These are phyloP conservation scores for Leptinotarsa lineolata DNA, from an alignment of 1,140 invertebrate genomes.

Conservation along the genomic window DNA sequence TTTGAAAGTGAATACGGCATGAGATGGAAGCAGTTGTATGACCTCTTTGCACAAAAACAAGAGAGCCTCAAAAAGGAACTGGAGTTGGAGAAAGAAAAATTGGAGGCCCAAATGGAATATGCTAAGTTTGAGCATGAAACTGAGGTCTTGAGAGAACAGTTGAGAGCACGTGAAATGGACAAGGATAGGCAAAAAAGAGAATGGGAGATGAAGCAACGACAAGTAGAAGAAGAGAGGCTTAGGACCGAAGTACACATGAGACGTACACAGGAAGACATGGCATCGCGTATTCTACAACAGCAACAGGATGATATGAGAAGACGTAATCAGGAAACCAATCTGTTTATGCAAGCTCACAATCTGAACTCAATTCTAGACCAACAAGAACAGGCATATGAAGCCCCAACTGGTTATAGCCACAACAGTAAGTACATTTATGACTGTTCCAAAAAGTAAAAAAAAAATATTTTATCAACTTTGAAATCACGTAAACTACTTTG, in stretches of 20 bases:
- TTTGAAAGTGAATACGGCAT: conserved; percentile 97
- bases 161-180: conserved; percentile 83
- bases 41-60: conserved; percentile 89
- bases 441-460: too few relatives aligned
- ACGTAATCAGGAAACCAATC: conserved; percentile 54
- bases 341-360: conserved; percentile 55
- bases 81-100: conserved; percentile 84
- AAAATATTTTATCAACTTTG: too few relatives aligned
- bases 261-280: conserved; percentile 51
- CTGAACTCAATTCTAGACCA: conserved; percentile 52
- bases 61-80: conserved; percentile 90
- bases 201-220: conserved; percentile 84
- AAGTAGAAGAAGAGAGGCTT: conserved; percentile 79
- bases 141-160: conserved; percentile 82
- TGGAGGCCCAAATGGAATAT: conserved; percentile 95
- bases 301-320: conserved; percentile 55
- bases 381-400: conserved; percentile 49
- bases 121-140: conserved; percentile 91
- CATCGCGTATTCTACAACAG: conserved; percentile 46
- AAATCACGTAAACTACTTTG: too few relatives aligned
- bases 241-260: conserved; percentile 59
- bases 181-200: conserved; percentile 84
- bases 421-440: conserved; percentile 10
- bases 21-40: conserved; percentile 94
- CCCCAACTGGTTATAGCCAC: conserved; percentile 23